Conservation (phyloP, 2,888 invertebrate genomes). For the Brenthis hecate region DNA sequence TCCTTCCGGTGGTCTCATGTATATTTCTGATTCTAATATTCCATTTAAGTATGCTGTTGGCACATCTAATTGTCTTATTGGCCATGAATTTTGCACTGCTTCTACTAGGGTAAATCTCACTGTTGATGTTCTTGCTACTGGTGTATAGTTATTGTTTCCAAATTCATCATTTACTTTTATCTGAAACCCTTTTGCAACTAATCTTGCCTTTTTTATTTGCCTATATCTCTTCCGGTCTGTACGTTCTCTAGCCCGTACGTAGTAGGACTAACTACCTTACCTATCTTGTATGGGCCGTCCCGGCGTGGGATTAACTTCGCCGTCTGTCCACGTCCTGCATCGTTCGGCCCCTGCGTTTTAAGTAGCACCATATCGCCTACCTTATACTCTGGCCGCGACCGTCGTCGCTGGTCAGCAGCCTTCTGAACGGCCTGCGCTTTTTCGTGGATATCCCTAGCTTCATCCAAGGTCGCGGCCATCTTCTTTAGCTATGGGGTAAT, state of each 20-base stretch:
- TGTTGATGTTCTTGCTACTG: no score
- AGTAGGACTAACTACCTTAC: not conserved
- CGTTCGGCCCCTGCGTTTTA: conserved; percentile 18
- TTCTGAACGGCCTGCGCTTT: conserved; percentile 4
- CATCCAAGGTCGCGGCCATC: not conserved
- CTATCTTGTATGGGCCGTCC: conserved; percentile 11
- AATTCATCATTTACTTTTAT: no score
- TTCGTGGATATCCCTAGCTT: conserved; percentile 23
- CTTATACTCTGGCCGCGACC: not conserved
- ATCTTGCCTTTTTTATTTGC: no score
- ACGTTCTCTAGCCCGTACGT: not conserved
- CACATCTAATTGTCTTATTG: no score
- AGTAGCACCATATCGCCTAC: conserved; percentile 26
- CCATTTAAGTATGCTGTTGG: no score
- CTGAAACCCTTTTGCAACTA: no score
- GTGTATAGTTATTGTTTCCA: no score
- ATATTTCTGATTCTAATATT: no score
- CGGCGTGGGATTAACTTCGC: conserved; percentile 19
- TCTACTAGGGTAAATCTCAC: no score
- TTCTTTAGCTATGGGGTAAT: conserved; percentile 21
- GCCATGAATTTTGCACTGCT: no score
- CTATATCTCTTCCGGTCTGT: no score
- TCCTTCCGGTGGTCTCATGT: no score
- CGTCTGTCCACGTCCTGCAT: conserved; percentile 8
- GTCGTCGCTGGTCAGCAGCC: not conserved